Evolutionary conservation across 2,797 vertebrate species (phyloP), one percentile per base, ranked within the genome.

Genomic region (Paedocypris micromegethes): DNA sequence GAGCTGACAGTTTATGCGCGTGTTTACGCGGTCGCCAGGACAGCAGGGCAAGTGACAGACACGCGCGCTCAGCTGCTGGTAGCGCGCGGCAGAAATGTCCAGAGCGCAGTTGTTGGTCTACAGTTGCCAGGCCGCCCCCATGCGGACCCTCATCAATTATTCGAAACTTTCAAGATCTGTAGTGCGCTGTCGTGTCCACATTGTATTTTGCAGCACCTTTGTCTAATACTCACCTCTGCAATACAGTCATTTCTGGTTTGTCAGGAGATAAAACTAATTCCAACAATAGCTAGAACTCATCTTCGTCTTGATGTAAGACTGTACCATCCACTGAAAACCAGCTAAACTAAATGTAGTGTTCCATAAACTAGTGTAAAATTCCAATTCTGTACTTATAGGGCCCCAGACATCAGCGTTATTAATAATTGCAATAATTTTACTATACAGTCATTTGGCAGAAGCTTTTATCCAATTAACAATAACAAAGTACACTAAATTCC

Each of bases 11-110:
- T 90, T 90, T 84, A 86, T 80, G 65, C 78, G 81, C 83, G 83
- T 92, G 90, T 93, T 92, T 84, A 90, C 86, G 78, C 52, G 0
- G 91, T 94, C 88, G 84, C 89, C 83, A 75, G 90, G 90, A 90
- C 79, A 76, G 79, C 85, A 77, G 70, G 7, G 42, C 82, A 85
- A 89, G 87, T 86, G 89, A 88, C 87, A 82, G 72, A 86, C 84
- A 90, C 86, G 84, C 80, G 67, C 86, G 78, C 88, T 87, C 92
- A 94, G 92, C 91, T 94, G 92, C 86, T 93, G 83, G 79, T 77
- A 55, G 81, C 86, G 81, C 86, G 90, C 85, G 81, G 81, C 77
- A 86, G 87, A 90, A 90, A 92, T 91, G 84, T 86, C 88, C 23
- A 90, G 85, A 84, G 86, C 83, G 86, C 92, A 92, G 90, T 90